These are phyloP conservation scores for Struthio camelus DNA, from an alignment of 2,113 vertebrate species.

Conservation along the genomic window DNA sequence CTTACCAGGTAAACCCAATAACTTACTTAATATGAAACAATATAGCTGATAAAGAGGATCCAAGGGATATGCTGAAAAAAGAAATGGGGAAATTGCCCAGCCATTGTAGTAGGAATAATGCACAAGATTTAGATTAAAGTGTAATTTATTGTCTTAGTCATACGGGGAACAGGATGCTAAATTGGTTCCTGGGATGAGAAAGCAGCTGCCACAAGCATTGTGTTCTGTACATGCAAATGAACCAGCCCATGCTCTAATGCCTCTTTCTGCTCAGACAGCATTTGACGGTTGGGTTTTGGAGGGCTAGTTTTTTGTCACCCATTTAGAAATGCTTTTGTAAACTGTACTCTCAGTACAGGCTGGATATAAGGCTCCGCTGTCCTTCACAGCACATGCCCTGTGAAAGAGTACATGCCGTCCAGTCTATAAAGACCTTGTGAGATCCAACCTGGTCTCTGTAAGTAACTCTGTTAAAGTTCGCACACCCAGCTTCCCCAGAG, in stretches of 20 bases:
- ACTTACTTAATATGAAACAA: constrained; percentile 54
- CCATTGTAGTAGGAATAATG: constrained; percentile 37
- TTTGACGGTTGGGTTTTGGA: neutral
- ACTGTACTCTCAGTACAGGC: neutral
- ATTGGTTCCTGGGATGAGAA: constrained; percentile 29
- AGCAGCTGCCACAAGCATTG: constrained; percentile 5
- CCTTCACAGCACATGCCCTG: neutral
- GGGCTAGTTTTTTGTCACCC: neutral
- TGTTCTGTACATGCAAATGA: neutral
- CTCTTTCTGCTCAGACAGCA: neutral
- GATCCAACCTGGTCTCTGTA: neutral
- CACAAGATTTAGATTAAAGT: constrained; percentile 51
- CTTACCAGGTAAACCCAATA: constrained; percentile 10
- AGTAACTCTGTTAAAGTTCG: neutral
- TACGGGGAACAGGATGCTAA: constrained; percentile 8
- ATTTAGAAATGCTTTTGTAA: neutral
- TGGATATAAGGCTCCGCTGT: neutral
- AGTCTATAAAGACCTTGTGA: neutral
- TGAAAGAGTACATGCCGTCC: neutral
- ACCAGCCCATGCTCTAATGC: neutral
- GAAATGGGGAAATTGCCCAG: constrained; percentile 16
- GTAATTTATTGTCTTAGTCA: constrained; percentile 44
- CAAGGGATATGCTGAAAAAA: constrained; percentile 26
- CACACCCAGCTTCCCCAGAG: neutral
- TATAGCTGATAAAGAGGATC: constrained; percentile 39